Evolutionary conservation across 2,888 invertebrate genomes (phyloP), one percentile per base, ranked within the genome.

Genomic region (Blastobasis adustella): DNA sequence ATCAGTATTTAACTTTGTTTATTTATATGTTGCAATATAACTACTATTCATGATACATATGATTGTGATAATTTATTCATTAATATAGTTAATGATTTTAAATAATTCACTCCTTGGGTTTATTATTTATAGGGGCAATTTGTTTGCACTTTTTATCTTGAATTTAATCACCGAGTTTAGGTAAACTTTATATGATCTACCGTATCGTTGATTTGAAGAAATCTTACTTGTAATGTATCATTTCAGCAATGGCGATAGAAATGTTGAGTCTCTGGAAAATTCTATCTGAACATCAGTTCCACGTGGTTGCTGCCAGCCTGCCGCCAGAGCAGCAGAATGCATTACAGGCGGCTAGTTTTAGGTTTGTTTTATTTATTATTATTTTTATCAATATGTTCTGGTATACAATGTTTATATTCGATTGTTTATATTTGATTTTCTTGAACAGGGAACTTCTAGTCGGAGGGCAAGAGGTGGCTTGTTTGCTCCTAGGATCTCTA

Each of bases 191-290:
- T n/a, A n/a, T n/a, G n/a, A n/a, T n/a, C n/a, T n/a, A n/a, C n/a
- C n/a, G n/a, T n/a, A n/a, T n/a, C n/a, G n/a, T n/a, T n/a, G n/a
- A n/a, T n/a, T n/a, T n/a, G n/a, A 23, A 23, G 5, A 42, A 41
- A 41, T 41, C 7, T 41, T 41, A 9, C 41, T 49, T 46, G 10
- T 42, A 40, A 45, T 43, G 46, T 53, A 37, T 49, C 50, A 45
- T 64, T 66, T 10, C 67, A 80, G 92, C 90, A 54, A 93, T 95
- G 73, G 92, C 95, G 1, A 94, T 95, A 71, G 98, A 99, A 88
- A 95, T 98, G 63, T 87, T 99, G 48, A 95, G 95, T 10, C 87
- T 99, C 46, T 98, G 98, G 98, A 95, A 95, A 73, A 93, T 98
- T 50, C 87, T 98, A 5, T 95, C 94, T 66, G 96, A 97, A 69